Conservation (phyloP, 2,888 invertebrate species). For the Dolomedes plantarius region DNA sequence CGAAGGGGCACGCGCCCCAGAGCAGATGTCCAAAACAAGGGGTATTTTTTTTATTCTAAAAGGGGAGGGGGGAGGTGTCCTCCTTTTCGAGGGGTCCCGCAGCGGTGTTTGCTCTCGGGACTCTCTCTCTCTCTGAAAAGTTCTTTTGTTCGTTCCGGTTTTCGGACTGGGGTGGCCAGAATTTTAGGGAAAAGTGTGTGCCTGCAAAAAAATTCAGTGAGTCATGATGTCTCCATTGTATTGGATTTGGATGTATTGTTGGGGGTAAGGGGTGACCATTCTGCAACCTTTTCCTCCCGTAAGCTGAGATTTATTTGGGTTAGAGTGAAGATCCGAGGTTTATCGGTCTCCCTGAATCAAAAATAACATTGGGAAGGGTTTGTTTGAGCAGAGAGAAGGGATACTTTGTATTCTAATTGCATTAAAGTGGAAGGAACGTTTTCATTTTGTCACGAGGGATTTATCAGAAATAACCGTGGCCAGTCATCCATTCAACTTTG, state of each 20-base stretch:
- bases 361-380: not conserved
- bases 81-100: slow-evolving; percentile 24
- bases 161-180: not conserved
- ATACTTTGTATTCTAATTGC: too few relatives aligned
- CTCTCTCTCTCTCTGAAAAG: not conserved
- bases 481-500: too few relatives aligned
- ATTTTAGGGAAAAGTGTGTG: slow-evolving; percentile 27
- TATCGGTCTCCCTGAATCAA: not conserved
- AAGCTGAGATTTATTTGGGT: slow-evolving; percentile 50
- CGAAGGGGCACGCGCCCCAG: slow-evolving; percentile 25
- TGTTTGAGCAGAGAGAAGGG: too few relatives aligned
- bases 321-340: slow-evolving; percentile 38
- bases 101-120: slow-evolving; percentile 53
- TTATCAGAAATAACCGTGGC: too few relatives aligned
- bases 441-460: too few relatives aligned
- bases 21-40: slow-evolving; percentile 43
- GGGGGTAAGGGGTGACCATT: slow-evolving; percentile 28
- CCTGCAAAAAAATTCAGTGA: slow-evolving; percentile 38
- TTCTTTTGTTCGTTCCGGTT: slow-evolving; percentile 36
- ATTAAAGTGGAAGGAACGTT: too few relatives aligned
- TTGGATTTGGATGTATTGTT: slow-evolving; percentile 32
- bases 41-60: slow-evolving; percentile 20
- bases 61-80: not conserved
- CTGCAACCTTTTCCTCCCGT: slow-evolving; percentile 10
- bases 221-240: slow-evolving; percentile 36